These are phyloP conservation scores for Sebastes hopkinsi DNA, from an alignment of 2,797 vertebrate genomes.

Conservation along the genomic window DNA sequence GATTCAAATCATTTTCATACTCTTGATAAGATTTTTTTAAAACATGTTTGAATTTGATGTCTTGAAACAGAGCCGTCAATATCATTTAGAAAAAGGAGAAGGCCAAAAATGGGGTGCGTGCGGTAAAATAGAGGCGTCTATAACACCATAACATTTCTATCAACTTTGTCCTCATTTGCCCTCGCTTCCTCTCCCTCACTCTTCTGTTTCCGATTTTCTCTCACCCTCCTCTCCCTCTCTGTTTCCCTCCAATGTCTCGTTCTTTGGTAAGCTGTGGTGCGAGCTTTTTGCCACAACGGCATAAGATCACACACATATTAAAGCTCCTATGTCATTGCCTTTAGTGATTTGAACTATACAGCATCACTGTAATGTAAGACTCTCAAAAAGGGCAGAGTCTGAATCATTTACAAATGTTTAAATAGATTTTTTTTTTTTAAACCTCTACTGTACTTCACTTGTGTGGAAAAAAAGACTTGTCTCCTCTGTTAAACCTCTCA, in stretches of 20 bases:
- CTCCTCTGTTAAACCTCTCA: slow-evolving; percentile 6
- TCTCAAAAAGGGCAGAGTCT: neutral
- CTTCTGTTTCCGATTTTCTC: slow-evolving; percentile 31
- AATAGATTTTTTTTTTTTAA: neutral
- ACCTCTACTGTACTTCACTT: neutral
- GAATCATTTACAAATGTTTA: neutral
- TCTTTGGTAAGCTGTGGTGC: slow-evolving; percentile 1
- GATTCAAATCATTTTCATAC: neutral
- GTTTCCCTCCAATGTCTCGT: neutral
- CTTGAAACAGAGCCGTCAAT: neutral
- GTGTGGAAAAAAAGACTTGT: neutral
- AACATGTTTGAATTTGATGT: neutral
- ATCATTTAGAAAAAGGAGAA: neutral
- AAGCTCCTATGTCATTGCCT: neutral
- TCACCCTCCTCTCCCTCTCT: neutral
- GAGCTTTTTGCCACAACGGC: slow-evolving; percentile 13
- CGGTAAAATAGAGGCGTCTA: neutral
- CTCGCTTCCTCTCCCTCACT: slow-evolving; percentile 26
- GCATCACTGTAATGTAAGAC: neutral
- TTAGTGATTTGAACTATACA: neutral
- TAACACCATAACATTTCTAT: slow-evolving; percentile 15
- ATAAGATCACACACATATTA: neutral
- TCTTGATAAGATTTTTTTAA: neutral
- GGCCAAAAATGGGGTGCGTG: neutral
- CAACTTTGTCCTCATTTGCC: slow-evolving; percentile 38